Evolutionary conservation across 2,113 vertebrate species (phyloP), one percentile per base, ranked within the genome.

Genomic region (Oncorhynchus kisutch): DNA sequence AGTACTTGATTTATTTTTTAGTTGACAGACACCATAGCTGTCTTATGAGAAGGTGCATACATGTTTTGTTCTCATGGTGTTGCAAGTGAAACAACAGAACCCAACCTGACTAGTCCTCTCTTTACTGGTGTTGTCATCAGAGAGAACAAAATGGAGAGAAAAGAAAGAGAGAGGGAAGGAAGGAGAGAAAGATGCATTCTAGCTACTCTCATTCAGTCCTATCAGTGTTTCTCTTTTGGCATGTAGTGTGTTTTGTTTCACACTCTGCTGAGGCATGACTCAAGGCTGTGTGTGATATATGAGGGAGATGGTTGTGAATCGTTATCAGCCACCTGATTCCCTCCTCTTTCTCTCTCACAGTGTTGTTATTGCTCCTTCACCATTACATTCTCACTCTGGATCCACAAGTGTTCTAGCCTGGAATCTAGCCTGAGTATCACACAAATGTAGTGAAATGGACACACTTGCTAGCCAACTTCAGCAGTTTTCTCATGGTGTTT

Each of bases 281-380:
- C 22, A 34, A 49, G 39, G 39, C 39, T 45, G 39, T 57, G 60
- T 80, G 69, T 59, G 8, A 45, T 45, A 72, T 51, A n/a, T 8
- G 68, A 62, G 73, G 24, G 67, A 34, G 39, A 3, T 60, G 67
- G 59, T 27, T 45, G 34, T 11, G 20, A 70, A 54, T 45, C 8
- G 4, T 73, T 70, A 74, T 62, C 29, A 24, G 65, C 29, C 80
- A 82, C 76, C 70, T 78, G 39, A n/a, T 73, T 72, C 66, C 65
- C n/a, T 57, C 66, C 75, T 11, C 39, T 12, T 39, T 45, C 39
- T 45, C 45, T 69, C 65, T 65, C 22, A 24, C 51, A 57, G 13
- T 20, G 54, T 57, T 22, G 25, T 51, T 48, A 51, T 16, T 31
- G 45, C 45, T 71, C 3, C 18, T 29, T 18, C 29, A 24, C n/a